These are phyloP conservation scores for Sebastes trivittatus DNA, from an alignment of 2,797 vertebrate species.

Conservation along the genomic window DNA sequence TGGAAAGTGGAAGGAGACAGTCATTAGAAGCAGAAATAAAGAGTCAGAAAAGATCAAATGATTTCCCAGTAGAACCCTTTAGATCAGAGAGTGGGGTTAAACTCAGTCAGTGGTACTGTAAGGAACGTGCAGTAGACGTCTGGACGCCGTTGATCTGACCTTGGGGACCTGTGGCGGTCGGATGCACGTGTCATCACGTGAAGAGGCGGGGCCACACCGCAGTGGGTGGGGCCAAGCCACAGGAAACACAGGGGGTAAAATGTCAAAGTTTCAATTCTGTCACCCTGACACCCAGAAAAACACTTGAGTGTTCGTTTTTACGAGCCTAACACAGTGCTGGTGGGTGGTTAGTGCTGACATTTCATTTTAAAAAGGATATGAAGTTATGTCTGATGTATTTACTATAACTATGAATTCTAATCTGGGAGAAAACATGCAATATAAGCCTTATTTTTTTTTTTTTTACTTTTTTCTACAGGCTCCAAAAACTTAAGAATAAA, in stretches of 20 bases:
- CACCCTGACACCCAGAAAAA: slow-evolving; percentile 1
- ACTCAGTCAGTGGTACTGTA: slow-evolving; percentile 23
- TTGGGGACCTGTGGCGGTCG: slow-evolving; percentile 76
- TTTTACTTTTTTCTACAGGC: neutral
- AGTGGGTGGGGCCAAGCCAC: slow-evolving; percentile 65
- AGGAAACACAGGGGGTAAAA: slow-evolving; percentile 64
- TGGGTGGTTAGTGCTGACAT: slow-evolving; percentile 9
- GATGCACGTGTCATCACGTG: slow-evolving; percentile 59
- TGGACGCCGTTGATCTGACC: slow-evolving; percentile 75
- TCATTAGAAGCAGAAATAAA: slow-evolving; percentile 12
- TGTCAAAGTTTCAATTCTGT: slow-evolving; percentile 58
- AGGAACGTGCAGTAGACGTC: slow-evolving; percentile 59
- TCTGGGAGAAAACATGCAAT: neutral
- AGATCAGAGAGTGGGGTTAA: slow-evolving; percentile 33
- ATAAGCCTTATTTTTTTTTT: neutral
- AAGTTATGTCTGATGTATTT: neutral
- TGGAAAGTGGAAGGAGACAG: slow-evolving; percentile 46
- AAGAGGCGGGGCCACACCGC: slow-evolving; percentile 57
- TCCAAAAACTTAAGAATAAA: neutral
- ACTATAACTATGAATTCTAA: neutral
- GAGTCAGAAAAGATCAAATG: slow-evolving; percentile 14
- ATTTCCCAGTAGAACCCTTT: slow-evolving; percentile 22
- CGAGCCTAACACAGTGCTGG: slow-evolving; percentile 46
- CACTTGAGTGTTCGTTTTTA: neutral
- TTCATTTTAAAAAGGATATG: neutral